Evolutionary conservation across 2,797 vertebrate species (phyloP).

Genomic region (Xenentodon cancila): DNA sequence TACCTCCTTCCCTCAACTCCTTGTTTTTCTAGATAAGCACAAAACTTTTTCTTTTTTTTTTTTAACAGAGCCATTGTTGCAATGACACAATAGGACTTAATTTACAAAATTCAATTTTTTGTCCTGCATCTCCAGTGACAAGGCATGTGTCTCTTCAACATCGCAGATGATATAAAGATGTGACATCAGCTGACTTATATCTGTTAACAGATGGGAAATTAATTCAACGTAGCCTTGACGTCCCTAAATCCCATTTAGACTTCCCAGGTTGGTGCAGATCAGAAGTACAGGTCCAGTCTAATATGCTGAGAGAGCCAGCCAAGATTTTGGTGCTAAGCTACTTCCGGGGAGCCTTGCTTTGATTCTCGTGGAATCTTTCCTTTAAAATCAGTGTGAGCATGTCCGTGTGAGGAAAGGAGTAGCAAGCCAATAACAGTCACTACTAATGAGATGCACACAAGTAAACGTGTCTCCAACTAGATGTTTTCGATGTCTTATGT

Average conservation of each 20-base stretch:
- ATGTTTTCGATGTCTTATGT: slow-evolving; percentile 56
- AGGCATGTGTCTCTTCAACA: slow-evolving; percentile 26
- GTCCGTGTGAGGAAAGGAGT: slow-evolving; percentile 29
- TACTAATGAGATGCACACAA: slow-evolving; percentile 34
- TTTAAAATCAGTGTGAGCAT: slow-evolving; percentile 33
- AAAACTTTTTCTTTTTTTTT: slow-evolving; percentile 6
- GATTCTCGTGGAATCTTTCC: slow-evolving; percentile 55
- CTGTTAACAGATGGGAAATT: background rate
- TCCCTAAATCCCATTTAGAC: slow-evolving; percentile 26
- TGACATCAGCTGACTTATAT: slow-evolving; percentile 28
- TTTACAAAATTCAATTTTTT: background rate
- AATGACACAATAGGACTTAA: slow-evolving; percentile 17
- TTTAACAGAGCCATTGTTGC: slow-evolving; percentile 19
- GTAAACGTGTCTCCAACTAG: slow-evolving; percentile 56
- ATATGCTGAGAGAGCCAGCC: slow-evolving; percentile 28
- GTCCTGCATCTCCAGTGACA: slow-evolving; percentile 17
- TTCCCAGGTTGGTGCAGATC: too few relatives aligned
- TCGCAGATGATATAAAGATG: too few relatives aligned
- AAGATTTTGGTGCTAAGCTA: slow-evolving; percentile 48
- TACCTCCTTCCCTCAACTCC: slow-evolving; percentile 36
- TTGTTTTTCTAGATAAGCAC: slow-evolving; percentile 34
- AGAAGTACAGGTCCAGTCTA: slow-evolving; percentile 2
- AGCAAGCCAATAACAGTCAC: slow-evolving; percentile 41
- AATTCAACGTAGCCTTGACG: slow-evolving; percentile 42
- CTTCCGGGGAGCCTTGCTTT: slow-evolving; percentile 46